Percentiles rank a stretch among this genome's conserved stretches.
Evolutionary conservation across 2,113 vertebrate species (phyloP).

Genomic region (Picathartes gymnocephalus): DNA sequence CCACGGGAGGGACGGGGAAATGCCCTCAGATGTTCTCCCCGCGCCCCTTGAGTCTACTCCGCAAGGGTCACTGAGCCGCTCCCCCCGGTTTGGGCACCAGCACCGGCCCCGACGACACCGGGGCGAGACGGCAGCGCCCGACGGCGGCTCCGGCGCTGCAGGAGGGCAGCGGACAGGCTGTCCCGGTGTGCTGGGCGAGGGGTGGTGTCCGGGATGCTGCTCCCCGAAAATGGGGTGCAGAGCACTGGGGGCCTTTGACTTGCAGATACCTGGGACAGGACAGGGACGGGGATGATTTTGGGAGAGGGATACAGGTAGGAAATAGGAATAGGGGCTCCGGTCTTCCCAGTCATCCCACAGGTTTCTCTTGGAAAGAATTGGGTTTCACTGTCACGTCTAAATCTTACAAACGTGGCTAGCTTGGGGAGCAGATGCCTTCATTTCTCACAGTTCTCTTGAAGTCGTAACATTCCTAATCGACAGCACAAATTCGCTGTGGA

Average conservation of each 20-base stretch:
- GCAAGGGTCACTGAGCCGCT: background rate
- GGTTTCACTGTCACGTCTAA: background rate
- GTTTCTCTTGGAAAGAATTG: background rate
- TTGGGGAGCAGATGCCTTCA: conserved; percentile 22
- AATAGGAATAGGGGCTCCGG: background rate
- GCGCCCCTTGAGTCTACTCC: background rate
- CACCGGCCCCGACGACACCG: background rate
- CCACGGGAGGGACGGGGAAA: background rate
- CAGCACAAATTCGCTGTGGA: conserved; percentile 35
- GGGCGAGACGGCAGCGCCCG: background rate
- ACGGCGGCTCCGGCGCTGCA: background rate
- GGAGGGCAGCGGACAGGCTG: background rate
- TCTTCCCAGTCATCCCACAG: background rate
- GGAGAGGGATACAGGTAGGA: background rate
- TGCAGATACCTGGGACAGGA: background rate
- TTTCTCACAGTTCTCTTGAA: conserved; percentile 34
- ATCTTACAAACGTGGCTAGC: background rate
- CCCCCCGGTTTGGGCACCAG: background rate
- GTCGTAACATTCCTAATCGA: conserved; percentile 37
- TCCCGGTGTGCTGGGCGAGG: background rate
- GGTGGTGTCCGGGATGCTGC: too few relatives aligned
- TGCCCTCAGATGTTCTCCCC: background rate
- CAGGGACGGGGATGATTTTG: background rate
- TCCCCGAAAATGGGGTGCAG: background rate
- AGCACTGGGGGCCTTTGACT: background rate